Percentiles rank a stretch among this genome's conserved stretches.
Conservation (phyloP, 53 echinoderm and acorn worm genomes). For the Actinopyga echinites region DNA sequence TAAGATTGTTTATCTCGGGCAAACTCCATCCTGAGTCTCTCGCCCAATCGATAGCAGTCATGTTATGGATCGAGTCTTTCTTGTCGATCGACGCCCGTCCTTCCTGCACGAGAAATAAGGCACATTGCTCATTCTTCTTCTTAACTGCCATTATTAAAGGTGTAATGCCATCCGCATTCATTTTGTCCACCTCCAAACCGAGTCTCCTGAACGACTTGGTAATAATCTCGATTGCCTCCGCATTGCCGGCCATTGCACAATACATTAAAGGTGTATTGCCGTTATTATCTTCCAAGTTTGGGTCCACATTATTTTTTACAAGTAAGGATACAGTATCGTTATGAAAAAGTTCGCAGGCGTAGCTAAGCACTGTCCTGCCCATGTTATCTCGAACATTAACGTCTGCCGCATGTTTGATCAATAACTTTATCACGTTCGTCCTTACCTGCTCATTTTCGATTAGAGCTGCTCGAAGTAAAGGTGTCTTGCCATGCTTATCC, state of each 20-base stretch:
- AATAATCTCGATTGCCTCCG: constrained; percentile 64
- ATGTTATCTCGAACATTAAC: constrained; percentile 81
- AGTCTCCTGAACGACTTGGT: constrained; percentile 79
- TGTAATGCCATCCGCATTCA: constrained; percentile 84
- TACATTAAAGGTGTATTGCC: constrained; percentile 90
- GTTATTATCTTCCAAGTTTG: constrained; percentile 82
- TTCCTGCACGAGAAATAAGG: constrained; percentile 69
- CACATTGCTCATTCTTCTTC: constrained; percentile 65
- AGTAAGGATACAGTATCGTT: constrained; percentile 73
- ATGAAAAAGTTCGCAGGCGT: constrained; percentile 78
- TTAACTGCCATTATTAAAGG: constrained; percentile 62
- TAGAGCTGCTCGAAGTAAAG: constrained; percentile 75
- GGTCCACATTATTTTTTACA: constrained; percentile 89
- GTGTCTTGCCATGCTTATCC: constrained; percentile 91
- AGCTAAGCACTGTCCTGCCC: constrained; percentile 86
- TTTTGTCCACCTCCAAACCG: constrained; percentile 82
- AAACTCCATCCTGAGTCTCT: constrained; percentile 72
- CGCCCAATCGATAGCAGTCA: constrained; percentile 92
- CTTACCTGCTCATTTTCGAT: constrained; percentile 56
- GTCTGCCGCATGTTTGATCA: constrained; percentile 72
- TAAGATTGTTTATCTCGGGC: constrained; percentile 63
- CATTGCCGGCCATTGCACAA: constrained; percentile 76
- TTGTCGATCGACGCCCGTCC: constrained; percentile 75
- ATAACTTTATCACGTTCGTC: constrained; percentile 52
- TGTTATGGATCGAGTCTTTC: constrained; percentile 74